Evolutionary conservation across 64 coral and sea anemone species (phyloP).

Genomic region (Stichodactyla helianthus): DNA sequence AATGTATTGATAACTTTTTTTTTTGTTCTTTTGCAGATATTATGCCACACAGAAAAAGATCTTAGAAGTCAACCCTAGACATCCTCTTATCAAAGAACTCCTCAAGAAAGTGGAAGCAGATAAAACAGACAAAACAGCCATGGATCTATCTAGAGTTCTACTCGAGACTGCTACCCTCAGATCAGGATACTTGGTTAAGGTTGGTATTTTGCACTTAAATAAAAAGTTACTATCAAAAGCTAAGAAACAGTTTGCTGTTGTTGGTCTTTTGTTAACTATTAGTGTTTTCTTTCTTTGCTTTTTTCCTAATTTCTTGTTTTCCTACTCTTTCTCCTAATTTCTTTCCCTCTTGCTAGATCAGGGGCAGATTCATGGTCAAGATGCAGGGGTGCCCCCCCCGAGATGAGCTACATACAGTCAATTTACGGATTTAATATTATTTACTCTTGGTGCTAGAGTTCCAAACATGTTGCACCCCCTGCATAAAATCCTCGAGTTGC

Average conservation of each 20-base stretch:
- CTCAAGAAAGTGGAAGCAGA: constrained; percentile 81
- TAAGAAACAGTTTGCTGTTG: too few species aligned
- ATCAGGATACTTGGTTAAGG: constrained; percentile 88
- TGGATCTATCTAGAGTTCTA: constrained; percentile 74
- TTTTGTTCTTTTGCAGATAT: constrained; percentile 41
- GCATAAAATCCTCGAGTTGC: too few species aligned
- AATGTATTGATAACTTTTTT: not conserved
- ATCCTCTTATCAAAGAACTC: constrained; percentile 89
- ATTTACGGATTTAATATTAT: too few species aligned
- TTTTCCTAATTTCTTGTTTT: not conserved
- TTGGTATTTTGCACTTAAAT: not conserved
- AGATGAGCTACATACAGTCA: too few species aligned
- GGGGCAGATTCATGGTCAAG: too few species aligned
- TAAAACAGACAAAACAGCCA: constrained; percentile 90
- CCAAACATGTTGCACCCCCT: too few species aligned
- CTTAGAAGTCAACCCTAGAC: constrained; percentile 86
- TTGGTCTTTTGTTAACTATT: too few species aligned
- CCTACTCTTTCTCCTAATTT: not conserved
- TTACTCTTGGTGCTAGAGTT: too few species aligned
- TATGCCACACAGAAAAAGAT: constrained; percentile 93
- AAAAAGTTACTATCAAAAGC: too few species aligned
- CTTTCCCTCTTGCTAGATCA: too few species aligned
- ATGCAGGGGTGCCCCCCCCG: too few species aligned
- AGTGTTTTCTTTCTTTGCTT: not conserved
- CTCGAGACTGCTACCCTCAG: constrained; percentile 94